A percentile compares a stretch with the other conserved stretches of the same genome.
phyloP scores from a whole-genome alignment of 2,797 vertebrate genomes.

The Amphiprion clarkii region DNA sequence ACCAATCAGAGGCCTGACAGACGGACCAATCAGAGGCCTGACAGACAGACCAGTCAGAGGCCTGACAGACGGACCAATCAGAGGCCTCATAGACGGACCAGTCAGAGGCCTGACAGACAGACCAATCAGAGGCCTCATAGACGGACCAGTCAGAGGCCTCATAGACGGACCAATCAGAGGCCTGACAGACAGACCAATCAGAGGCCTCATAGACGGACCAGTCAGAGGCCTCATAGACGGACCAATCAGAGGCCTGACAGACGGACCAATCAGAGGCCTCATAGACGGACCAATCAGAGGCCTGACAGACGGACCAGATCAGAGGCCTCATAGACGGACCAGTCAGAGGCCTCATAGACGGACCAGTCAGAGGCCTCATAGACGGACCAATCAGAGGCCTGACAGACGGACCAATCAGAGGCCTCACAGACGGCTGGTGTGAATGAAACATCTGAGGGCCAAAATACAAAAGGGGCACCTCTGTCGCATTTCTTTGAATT shows the following conservation, averaged over 20 bases:
- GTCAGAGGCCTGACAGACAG: constrained; percentile 1
- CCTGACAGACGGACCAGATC: neutral
- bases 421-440: neutral
- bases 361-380: constrained; percentile 19
- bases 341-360: neutral
- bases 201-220: constrained; percentile 4
- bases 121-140: neutral
- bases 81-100: too few relatives aligned
- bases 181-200: neutral
- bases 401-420: neutral
- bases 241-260: neutral
- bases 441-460: neutral
- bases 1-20: constrained; percentile 26
- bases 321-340: too few relatives aligned
- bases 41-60: constrained; percentile 19
- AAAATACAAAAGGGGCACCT: too few relatives aligned
- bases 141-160: too few relatives aligned
- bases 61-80: neutral
- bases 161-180: too few relatives aligned
- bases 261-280: constrained; percentile 20
- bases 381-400: neutral
- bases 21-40: too few relatives aligned
- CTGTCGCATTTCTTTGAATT: too few relatives aligned
- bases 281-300: constrained; percentile 21
- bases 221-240: constrained; percentile 12